Conservation (phyloP, 2,113 vertebrate genomes). For the Semicossyphus pulcher region DNA sequence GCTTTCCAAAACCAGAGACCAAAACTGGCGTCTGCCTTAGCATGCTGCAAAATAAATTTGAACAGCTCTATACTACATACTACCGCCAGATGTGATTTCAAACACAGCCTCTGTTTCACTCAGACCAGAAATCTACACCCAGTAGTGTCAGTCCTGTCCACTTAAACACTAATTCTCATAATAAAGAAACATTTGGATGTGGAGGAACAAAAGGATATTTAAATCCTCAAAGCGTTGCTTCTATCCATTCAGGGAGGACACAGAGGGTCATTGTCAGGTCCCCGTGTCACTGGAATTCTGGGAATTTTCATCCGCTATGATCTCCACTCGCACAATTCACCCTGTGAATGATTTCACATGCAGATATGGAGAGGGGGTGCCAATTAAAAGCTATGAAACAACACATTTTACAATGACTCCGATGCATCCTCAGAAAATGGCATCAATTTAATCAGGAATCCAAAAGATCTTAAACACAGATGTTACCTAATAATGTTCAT, state of each 20-base stretch:
- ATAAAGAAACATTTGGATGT: not conserved
- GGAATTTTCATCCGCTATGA: constrained; percentile 57
- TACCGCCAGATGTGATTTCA: no score
- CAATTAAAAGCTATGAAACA: not conserved
- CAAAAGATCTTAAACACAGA: no score
- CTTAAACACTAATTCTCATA: no score
- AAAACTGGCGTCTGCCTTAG: no score
- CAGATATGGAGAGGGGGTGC: not conserved
- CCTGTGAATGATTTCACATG: constrained; percentile 43
- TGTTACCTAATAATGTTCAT: no score
- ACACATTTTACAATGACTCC: not conserved
- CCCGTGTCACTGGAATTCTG: constrained; percentile 51
- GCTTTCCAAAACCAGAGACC: no score
- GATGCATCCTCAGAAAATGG: not conserved
- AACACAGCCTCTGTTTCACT: no score
- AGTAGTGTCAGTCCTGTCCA: not conserved
- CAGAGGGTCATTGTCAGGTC: constrained; percentile 45
- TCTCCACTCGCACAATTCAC: constrained; percentile 44
- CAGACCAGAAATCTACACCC: not conserved
- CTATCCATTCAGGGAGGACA: constrained; percentile 34
- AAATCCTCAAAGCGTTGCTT: not conserved
- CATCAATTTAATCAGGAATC: not conserved
- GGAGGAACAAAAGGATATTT: not conserved
- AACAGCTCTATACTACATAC: no score
- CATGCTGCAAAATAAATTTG: no score